Percentiles rank a stretch among this genome's conserved stretches.
These are phyloP conservation scores for Amphiprion ocellaris DNA, from an alignment of 2,113 vertebrate genomes.

Conservation along the genomic window DNA sequence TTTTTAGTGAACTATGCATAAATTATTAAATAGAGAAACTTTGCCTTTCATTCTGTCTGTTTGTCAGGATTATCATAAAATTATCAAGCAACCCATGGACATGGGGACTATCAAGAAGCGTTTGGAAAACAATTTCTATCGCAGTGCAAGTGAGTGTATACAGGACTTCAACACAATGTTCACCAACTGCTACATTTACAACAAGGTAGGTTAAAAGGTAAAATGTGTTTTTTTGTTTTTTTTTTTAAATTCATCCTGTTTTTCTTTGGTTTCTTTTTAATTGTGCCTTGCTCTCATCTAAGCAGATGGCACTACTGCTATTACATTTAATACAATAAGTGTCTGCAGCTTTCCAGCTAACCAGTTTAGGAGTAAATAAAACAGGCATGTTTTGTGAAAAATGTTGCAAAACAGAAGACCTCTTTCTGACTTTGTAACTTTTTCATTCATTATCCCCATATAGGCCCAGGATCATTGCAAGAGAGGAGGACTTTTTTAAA, in stretches of 20 bases:
- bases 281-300: background rate
- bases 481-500: too few relatives aligned
- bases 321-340: background rate
- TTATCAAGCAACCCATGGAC: slow-evolving; percentile 98
- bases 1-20: background rate
- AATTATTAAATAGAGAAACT: background rate
- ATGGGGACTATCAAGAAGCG: slow-evolving; percentile 96
- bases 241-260: too few relatives aligned
- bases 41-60: background rate
- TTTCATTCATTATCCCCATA: too few relatives aligned
- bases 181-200: slow-evolving; percentile 98
- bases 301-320: background rate
- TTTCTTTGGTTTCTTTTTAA: background rate
- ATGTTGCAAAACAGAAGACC: too few relatives aligned
- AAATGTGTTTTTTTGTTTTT: background rate
- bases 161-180: slow-evolving; percentile 99
- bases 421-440: too few relatives aligned
- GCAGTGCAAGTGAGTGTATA: slow-evolving; percentile 93
- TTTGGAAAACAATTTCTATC: slow-evolving; percentile 93
- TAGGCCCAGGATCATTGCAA: too few relatives aligned
- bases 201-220: slow-evolving; percentile 87
- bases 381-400: too few relatives aligned
- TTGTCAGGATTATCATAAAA: slow-evolving; percentile 94
- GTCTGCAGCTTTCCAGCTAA: background rate
- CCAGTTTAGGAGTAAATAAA: too few relatives aligned